A percentile compares a stretch with the other conserved stretches of the same genome.
phyloP scores from a whole-genome alignment of 2,113 vertebrate genomes.

The Microcebus jonahi region DNA sequence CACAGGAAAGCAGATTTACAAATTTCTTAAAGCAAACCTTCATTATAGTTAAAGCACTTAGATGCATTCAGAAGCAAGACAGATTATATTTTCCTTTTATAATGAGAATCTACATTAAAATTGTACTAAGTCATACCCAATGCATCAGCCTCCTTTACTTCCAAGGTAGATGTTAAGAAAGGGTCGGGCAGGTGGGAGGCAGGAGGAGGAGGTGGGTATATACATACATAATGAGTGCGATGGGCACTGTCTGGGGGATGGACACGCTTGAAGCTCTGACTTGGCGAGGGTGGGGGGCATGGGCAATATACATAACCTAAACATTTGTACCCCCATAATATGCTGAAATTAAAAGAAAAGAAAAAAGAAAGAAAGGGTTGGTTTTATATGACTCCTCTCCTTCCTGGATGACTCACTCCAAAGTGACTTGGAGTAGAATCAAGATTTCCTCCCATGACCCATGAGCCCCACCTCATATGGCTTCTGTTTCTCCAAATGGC shows the following conservation, averaged over 20 bases:
- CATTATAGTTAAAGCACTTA: not conserved
- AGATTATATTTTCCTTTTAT: not conserved
- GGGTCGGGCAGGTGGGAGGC: too few species aligned
- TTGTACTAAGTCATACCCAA: not conserved
- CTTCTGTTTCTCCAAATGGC: not conserved
- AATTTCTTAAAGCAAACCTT: not conserved
- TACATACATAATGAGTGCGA: too few species aligned
- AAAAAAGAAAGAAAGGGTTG: too few species aligned
- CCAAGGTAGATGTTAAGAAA: not conserved
- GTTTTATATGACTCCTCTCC: not conserved
- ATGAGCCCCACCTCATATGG: not conserved
- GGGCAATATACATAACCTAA: too few species aligned
- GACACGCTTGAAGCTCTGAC: too few species aligned
- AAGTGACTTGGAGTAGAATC: not conserved
- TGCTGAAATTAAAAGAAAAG: too few species aligned
- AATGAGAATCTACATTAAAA: slow-evolving; percentile 1
- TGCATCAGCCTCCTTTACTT: not conserved
- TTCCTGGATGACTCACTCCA: not conserved
- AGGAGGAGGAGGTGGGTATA: too few species aligned
- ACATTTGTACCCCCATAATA: too few species aligned
- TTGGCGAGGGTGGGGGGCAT: too few species aligned
- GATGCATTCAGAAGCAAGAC: not conserved
- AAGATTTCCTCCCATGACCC: not conserved
- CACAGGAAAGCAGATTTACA: not conserved
- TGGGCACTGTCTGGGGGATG: too few species aligned